phyloP scores from a whole-genome alignment of 2,113 vertebrate species.

The Cavia porcellus region DNA sequence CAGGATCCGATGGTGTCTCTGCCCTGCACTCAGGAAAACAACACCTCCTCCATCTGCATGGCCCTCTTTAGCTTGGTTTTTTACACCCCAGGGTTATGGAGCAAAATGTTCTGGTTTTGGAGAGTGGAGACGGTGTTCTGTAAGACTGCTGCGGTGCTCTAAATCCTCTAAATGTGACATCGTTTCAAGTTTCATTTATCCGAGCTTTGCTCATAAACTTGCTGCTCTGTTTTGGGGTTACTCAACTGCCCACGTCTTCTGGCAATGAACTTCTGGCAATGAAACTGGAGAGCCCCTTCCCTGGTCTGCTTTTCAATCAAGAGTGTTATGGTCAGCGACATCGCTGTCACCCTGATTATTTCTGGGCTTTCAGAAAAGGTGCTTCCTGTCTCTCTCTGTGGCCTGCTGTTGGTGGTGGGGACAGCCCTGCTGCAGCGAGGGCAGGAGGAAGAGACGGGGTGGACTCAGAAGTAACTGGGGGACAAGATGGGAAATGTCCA shows the following conservation, averaged over 20 bases:
- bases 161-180: neutral
- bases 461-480: too few species aligned
- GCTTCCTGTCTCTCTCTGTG: neutral
- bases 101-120: neutral
- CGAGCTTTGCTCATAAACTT: neutral
- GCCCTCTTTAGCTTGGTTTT: neutral
- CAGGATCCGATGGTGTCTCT: neutral
- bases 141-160: neutral
- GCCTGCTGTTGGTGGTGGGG: neutral
- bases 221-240: neutral
- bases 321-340: neutral
- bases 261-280: neutral
- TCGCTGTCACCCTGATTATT: neutral
- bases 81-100: neutral
- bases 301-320: neutral
- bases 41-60: rapidly evolving
- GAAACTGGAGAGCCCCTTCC: neutral
- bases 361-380: neutral
- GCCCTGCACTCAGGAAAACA: neutral
- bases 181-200: neutral
- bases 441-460: neutral
- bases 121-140: neutral
- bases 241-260: neutral
- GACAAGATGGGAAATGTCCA: neutral
- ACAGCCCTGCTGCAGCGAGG: neutral